Percentiles rank a stretch among this genome's conserved stretches.
Evolutionary conservation across 2,113 vertebrate genomes (phyloP).

Genomic region (Mesembrinibis cayennensis): DNA sequence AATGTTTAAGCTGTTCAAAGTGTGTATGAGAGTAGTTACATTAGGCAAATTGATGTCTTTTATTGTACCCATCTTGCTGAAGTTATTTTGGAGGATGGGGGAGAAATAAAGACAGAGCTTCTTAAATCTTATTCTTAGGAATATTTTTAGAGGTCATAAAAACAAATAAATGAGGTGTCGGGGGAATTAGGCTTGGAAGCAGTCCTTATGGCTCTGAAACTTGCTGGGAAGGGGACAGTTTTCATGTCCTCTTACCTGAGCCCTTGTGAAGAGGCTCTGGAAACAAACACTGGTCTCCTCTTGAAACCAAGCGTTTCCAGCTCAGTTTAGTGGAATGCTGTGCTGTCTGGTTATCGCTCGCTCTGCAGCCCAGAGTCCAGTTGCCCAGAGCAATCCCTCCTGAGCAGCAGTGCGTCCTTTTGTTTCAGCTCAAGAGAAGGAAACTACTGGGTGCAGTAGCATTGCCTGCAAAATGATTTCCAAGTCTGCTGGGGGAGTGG

Average conservation of each 20-base stretch:
- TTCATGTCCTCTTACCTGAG: not conserved
- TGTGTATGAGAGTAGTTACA: fast-evolving
- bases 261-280: not conserved
- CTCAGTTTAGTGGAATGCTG: constrained; percentile 13
- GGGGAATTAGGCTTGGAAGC: not conserved
- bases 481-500: not conserved
- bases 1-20: not conserved
- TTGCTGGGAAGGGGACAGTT: not conserved
- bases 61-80: not conserved
- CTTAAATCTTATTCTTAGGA: not conserved
- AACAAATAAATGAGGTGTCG: not conserved
- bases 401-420: not conserved
- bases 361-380: not conserved
- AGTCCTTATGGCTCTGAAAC: not conserved
- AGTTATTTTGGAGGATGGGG: not conserved
- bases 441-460: not conserved
- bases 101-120: not conserved
- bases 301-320: not conserved
- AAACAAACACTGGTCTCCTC: not conserved
- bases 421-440: not conserved
- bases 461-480: not conserved
- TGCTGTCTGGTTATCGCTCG: not conserved
- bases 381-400: not conserved
- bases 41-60: not conserved
- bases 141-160: not conserved